Evolutionary conservation across 2,797 vertebrate genomes (phyloP), one percentile per base, ranked within the genome.

Genomic region (Paedocypris micromegethes): DNA sequence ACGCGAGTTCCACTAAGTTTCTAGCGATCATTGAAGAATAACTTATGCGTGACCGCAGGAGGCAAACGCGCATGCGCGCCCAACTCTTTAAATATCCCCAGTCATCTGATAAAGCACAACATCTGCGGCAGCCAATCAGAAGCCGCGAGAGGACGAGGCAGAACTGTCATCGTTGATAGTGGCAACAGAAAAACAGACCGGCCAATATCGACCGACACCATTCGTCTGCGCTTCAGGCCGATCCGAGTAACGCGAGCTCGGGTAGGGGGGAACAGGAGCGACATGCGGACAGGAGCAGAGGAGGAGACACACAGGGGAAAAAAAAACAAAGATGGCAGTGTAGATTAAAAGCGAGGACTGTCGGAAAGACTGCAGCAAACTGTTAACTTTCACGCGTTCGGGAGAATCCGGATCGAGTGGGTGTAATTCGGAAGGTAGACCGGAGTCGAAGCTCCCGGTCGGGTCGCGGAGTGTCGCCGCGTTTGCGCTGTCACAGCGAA

Each of bases 271-370:
- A 77, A 74, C 79, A 60, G 54, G 51, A 75, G 65, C 42, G 38
- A 42, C 54, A 77, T 79, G 82, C 78, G 77, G 82, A 86, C 82
- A 73, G 70, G 50, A 79, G 82, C 78, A 85, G 81, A 82, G 80
- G 84, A 71, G 84, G 83, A 72, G 53, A 51, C 64, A 66, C 66
- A 61, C 72, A 73, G 67, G 64, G n/a, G n/a, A n/a, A n/a, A 80
- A 84, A 81, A 83, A 89, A 91, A 91, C 89, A 92, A 91, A 92
- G 88, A 92, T 92, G 90, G 90, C 89, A 88, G 89, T 86, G 85
- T 88, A 88, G 84, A 84, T 79, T 84, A 74, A 85, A 80, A 81
- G 80, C n/a, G 83, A 82, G 83, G 84, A 83, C 79, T 81, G 79
- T 75, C 79, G 80, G 69, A 78, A 67, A 76, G 75, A 77, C 74